A percentile compares a stretch with the other conserved stretches of the same genome.
phyloP scores from a whole-genome alignment of 2,113 vertebrate genomes.

The Zeus faber region DNA sequence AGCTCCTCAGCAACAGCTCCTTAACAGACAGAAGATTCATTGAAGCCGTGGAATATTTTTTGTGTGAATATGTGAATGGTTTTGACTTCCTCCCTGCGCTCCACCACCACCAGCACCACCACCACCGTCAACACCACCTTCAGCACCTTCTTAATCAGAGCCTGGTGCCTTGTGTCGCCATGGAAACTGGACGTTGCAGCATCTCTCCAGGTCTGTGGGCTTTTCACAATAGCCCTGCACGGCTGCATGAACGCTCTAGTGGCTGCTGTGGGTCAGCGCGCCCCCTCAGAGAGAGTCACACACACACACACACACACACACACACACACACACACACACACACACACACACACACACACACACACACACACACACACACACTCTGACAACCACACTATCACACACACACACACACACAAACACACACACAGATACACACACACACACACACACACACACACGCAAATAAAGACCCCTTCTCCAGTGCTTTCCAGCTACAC shows the following conservation, averaged over 20 bases:
- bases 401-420: background rate
- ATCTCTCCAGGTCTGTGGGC: conserved; percentile 53
- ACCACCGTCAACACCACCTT: background rate
- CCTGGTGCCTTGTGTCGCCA: conserved; percentile 75
- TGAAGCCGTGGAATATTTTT: no score
- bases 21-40: no score
- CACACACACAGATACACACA: background rate
- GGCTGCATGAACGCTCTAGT: conserved; percentile 41
- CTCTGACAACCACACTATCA: background rate
- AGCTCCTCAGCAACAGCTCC: no score
- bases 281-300: no score
- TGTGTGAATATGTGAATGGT: no score
- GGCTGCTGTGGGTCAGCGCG: conserved; percentile 43
- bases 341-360: background rate
- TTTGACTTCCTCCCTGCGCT: no score
- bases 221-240: conserved; percentile 40
- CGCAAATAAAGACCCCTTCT: background rate
- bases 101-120: background rate
- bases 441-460: background rate
- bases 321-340: background rate
- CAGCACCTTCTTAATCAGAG: conserved; percentile 45
- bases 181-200: conserved; percentile 76
- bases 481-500: no score
- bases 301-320: background rate
- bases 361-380: background rate